A percentile compares a stretch with the other conserved stretches of the same genome.
Conservation (phyloP, 1,140 invertebrate species). For the Hylyphantes graminicola region DNA sequence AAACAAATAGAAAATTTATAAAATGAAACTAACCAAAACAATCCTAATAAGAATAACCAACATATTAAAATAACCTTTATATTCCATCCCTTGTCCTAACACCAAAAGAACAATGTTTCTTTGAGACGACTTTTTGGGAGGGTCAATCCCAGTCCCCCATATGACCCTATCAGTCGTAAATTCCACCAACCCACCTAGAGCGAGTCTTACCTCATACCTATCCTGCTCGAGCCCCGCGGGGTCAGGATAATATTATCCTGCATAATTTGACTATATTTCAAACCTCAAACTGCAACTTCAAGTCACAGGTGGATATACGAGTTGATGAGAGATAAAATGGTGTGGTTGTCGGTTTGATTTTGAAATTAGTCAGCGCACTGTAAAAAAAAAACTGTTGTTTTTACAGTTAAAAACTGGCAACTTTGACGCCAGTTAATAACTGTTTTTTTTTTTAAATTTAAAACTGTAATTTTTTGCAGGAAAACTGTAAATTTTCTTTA, state of each 20-base stretch:
- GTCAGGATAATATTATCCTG: slow-evolving; percentile 45
- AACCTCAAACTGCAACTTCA: slow-evolving; percentile 9
- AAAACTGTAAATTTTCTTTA: too few species aligned
- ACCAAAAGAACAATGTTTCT: too few species aligned
- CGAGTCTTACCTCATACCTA: slow-evolving; percentile 24
- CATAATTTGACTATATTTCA: slow-evolving; percentile 55
- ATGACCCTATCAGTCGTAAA: slow-evolving; percentile 18
- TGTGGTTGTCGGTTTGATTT: background rate
- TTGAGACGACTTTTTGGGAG: too few species aligned
- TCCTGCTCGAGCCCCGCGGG: slow-evolving; percentile 1
- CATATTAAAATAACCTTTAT: background rate
- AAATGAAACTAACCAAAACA: too few species aligned
- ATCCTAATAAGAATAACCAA: background rate
- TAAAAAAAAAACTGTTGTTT: too few species aligned
- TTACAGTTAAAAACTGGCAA: too few species aligned
- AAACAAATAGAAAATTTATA: too few species aligned
- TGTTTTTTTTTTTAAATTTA: too few species aligned
- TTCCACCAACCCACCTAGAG: slow-evolving; percentile 34
- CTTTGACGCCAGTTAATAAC: too few species aligned
- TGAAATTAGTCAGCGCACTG: too few species aligned
- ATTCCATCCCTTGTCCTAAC: background rate
- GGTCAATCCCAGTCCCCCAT: too few species aligned
- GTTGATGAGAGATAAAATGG: slow-evolving; percentile 4
- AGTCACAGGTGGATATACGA: slow-evolving; percentile 7
- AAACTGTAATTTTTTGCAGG: too few species aligned